These are phyloP conservation scores for Menidia beryllina DNA, from an alignment of 2,113 vertebrate species.

Conservation along the genomic window DNA sequence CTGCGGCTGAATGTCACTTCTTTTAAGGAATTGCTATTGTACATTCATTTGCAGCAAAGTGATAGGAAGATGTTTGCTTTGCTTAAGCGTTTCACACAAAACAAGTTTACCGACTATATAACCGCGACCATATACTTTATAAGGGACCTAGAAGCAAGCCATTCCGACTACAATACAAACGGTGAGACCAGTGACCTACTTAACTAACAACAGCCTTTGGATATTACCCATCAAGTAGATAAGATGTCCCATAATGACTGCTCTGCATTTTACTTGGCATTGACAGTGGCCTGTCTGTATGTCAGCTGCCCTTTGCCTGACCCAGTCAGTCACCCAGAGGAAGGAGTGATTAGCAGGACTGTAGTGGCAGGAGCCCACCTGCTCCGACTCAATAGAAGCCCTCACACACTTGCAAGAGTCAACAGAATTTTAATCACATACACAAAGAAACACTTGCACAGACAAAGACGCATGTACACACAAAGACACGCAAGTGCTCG, in stretches of 20 bases:
- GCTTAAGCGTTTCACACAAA: background rate
- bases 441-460: constrained; percentile 71
- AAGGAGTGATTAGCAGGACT: constrained; percentile 78
- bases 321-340: constrained; percentile 76
- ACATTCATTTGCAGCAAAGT: background rate
- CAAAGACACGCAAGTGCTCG: constrained; percentile 50
- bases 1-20: background rate
- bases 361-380: constrained; percentile 77
- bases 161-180: background rate
- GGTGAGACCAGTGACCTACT: constrained; percentile 3
- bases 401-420: constrained; percentile 71
- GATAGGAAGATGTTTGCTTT: background rate
- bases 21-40: background rate
- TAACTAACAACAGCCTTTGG: constrained; percentile 13
- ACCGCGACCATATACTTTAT: background rate
- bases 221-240: constrained; percentile 19
- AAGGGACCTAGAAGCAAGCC: background rate
- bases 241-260: constrained; percentile 46
- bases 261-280: constrained; percentile 45
- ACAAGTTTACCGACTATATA: background rate
- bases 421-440: constrained; percentile 77
- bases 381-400: constrained; percentile 77
- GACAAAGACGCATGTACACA: constrained; percentile 70
- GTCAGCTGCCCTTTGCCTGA: constrained; percentile 77
- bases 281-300: constrained; percentile 77